Conservation (phyloP, 2,888 invertebrate genomes). For the Cantharis nigra region DNA sequence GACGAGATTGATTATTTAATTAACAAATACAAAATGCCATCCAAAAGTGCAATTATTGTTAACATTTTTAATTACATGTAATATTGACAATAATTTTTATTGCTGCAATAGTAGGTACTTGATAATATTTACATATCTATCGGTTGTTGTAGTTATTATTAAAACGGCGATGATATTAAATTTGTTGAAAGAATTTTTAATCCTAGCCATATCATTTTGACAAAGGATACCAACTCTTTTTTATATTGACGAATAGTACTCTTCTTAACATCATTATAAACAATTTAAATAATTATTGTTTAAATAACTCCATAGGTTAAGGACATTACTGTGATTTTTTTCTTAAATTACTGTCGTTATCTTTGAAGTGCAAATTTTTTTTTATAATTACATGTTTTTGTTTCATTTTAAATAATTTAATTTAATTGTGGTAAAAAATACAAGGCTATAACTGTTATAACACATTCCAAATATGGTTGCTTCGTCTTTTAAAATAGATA, state of each 20-base stretch:
- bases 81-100: neutral
- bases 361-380: neutral
- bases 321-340: neutral
- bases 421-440: neutral
- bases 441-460: neutral
- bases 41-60: neutral
- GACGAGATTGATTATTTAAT: neutral
- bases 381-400: neutral
- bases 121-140: neutral
- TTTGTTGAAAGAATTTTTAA: neutral
- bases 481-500: neutral
- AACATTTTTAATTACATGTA: neutral
- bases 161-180: neutral
- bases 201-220: neutral
- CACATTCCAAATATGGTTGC: neutral
- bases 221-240: neutral
- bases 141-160: too few relatives aligned
- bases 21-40: neutral
- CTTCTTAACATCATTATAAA: too few relatives aligned
- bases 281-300: neutral
- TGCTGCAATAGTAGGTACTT: neutral
- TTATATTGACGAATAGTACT: too few relatives aligned
- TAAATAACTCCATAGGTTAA: neutral
- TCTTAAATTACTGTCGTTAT: neutral
- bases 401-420: neutral